Conservation (phyloP, 2,113 vertebrate species). For the Cynoglossus semilaevis region DNA sequence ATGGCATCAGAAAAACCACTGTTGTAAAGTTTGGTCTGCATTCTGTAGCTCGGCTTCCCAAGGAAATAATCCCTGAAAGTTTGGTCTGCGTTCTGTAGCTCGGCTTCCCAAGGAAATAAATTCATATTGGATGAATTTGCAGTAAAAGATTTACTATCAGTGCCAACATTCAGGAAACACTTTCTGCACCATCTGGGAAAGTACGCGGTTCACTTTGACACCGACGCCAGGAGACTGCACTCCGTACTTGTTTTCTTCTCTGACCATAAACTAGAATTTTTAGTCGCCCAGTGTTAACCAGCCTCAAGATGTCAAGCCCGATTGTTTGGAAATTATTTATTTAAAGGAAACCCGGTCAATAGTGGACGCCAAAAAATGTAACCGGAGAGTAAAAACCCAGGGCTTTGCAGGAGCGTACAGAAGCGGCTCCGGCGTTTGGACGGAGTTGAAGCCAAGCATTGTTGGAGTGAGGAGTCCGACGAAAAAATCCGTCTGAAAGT, state of each 20-base stretch:
- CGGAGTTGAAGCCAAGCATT: neutral
- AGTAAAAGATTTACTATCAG: neutral
- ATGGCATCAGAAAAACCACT: slow-evolving; percentile 1
- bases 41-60: neutral
- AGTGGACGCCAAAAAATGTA: neutral
- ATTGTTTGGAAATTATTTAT: neutral
- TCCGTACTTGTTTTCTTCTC: slow-evolving; percentile 1
- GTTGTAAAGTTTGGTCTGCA: neutral
- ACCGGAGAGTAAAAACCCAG: neutral
- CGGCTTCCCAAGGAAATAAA: slow-evolving; percentile 1
- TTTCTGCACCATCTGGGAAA: neutral
- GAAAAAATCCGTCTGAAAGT: slow-evolving; percentile 21
- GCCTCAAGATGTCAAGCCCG: neutral
- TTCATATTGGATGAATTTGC: slow-evolving; percentile 15
- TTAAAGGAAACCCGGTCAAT: slow-evolving; percentile 1
- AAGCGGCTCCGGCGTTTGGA: neutral
- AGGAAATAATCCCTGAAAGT: no score
- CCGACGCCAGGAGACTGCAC: neutral
- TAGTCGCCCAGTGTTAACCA: neutral
- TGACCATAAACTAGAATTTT: neutral
- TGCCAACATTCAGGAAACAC: slow-evolving; percentile 2
- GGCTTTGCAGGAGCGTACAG: neutral
- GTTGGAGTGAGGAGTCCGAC: neutral
- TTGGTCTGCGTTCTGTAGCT: neutral
- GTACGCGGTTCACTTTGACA: neutral